Evolutionary conservation across 2,113 vertebrate genomes (phyloP), one percentile per base, ranked within the genome.

Genomic region (Periophthalmodon schlosseri): DNA sequence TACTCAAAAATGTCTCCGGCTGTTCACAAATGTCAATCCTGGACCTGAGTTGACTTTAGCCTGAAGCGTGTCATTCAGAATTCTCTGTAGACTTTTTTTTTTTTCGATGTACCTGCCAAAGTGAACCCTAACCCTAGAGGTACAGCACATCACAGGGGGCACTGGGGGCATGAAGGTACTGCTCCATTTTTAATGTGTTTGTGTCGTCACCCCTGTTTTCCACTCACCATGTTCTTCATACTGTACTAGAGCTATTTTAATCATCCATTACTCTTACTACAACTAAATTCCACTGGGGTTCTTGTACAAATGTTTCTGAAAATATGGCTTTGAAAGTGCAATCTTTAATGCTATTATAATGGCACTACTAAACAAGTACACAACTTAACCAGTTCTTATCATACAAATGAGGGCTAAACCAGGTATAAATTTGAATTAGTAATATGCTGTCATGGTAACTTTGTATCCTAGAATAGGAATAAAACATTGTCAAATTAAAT

Each of bases 131-230:
- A 81, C 74, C 77, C 74, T 11, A 54, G 36, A 84, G 80, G 75
- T 72, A 44, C 39, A 52, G 33, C 20, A 34, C 70, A 78, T 83
- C 73, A 79, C 70, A 24, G 76, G 70, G 3, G 0, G 46, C 64
- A 78, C 70, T 60, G 70, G 66, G 39, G 58, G 70, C 74, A 63
- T 65, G 69, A 74, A 68, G 34, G 36, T 28, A 54, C 79, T 61
- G 54, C 75, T 84, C 61, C 44, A 78, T 79, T 77, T 85, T 80
- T 82, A 78, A 84, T 82, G 78, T 18, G 67, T 69, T 73, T 28
- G 14, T 24, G 34, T 68, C 33, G 8, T 14, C 21, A 14, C 28
- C 20, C 24, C 46, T 52, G 2, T 65, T 50, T 70, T 64, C 76
- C 24, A 54, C 24, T 74, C 54, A 49, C 28, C 71, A n/a, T 11